These are phyloP conservation scores for Megaceryle torquata DNA, from an alignment of 2,113 vertebrate species.

Conservation along the genomic window DNA sequence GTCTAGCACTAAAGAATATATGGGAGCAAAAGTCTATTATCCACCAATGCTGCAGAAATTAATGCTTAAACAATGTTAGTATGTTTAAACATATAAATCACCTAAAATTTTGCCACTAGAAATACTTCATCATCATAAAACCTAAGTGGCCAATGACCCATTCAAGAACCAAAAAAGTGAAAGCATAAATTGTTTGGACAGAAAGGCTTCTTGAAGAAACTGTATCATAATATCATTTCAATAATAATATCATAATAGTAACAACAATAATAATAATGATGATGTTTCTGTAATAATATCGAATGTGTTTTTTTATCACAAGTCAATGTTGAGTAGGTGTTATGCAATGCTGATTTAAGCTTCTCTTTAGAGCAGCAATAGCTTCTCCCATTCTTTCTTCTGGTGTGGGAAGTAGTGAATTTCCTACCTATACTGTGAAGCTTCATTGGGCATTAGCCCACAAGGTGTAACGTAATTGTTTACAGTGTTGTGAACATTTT, in stretches of 20 bases:
- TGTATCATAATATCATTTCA: background rate
- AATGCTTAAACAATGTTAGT: slow-evolving; percentile 39
- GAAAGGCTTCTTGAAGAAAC: background rate
- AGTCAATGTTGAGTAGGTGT: background rate
- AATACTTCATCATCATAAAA: background rate
- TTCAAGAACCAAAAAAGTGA: background rate
- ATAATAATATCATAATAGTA: background rate
- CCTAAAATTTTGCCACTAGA: background rate
- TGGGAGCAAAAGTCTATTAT: background rate
- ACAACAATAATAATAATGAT: background rate
- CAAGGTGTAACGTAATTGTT: background rate
- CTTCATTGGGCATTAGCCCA: background rate
- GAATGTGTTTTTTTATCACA: background rate
- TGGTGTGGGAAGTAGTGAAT: background rate
- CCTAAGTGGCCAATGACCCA: background rate
- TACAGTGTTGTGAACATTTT: background rate
- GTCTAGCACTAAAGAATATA: background rate
- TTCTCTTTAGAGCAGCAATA: background rate
- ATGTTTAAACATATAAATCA: background rate
- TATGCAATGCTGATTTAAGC: background rate
- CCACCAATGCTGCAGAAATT: background rate
- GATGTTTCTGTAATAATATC: background rate
- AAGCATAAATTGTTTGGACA: background rate
- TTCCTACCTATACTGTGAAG: background rate
- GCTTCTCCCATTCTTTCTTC: background rate